Base-by-base conservation (phyloP, 2,797 vertebrate genomes). In the Parambassis ranga region DNA sequence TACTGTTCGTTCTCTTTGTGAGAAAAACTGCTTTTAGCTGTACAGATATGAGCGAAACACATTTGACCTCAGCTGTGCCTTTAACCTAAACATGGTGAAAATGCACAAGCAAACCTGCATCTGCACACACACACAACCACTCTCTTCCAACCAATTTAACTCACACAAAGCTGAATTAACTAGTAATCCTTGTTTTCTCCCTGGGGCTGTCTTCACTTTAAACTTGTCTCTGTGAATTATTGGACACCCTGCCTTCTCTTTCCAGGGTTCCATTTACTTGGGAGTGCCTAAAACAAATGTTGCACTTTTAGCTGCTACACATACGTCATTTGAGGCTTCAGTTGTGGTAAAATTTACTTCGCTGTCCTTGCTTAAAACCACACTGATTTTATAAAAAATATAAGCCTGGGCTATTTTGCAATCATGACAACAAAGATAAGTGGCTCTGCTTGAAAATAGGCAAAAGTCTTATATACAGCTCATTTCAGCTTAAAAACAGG, bases 121-220 rank as follows among this genome's bases (percentile, higher is more conserved):
- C n/a, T n/a, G n/a, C n/a, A n/a, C 49, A 53, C 18, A 31, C 19
- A 35, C 51, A 28, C 52, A 65, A 39, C 53, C 48, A 31, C 52
- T 68, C 62, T 62, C 55, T 73, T 87, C 65, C 61, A 58, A 75
- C 44, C 83, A 82, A 82, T 87, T 88, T 72, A 79, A 83, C 79
- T 68, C 65, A 6, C 81, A 81, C 75, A 83, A 75, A 72, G 70
- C 71, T 74, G 79, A 78, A 80, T 85, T 82, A 87, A 81, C 68
- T 35, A 74, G 62, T 75, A 72, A 73, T 81, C 77, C 67, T 51
- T 62, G 67, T 77, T 79, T 63, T 68, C 51, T 74, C 75, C 77
- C 76, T 0, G 43, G 27, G 76, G 71, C 64, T 30, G 42, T 65
- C 61, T 71, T 82, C 56, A 79, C 77, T 83, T 77, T 75, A 64